Conservation (phyloP, 1,140 invertebrate species). For the Papilio polyxenes region DNA sequence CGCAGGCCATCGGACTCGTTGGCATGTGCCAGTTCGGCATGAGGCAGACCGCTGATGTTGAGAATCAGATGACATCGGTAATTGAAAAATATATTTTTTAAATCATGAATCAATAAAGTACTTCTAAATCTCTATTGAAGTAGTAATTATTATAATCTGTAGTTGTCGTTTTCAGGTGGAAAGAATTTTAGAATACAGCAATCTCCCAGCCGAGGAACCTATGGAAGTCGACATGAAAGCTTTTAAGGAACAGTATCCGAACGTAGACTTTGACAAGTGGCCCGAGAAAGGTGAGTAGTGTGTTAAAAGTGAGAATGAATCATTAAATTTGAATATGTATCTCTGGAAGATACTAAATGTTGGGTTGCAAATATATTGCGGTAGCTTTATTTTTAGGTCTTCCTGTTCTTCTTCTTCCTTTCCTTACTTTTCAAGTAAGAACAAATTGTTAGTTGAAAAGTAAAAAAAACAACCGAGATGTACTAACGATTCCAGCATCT, state of each 20-base stretch:
- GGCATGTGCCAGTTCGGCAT: slow-evolving; percentile 93
- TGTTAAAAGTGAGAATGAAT: not conserved
- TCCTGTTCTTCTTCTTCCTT: too few relatives aligned
- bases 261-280: slow-evolving; percentile 70
- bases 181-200: slow-evolving; percentile 87
- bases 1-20: slow-evolving; percentile 88
- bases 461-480: too few relatives aligned
- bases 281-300: slow-evolving; percentile 68
- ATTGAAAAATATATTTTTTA: slow-evolving; percentile 55
- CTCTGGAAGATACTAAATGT: not conserved
- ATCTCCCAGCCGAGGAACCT: slow-evolving; percentile 83
- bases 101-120: not conserved
- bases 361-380: too few relatives aligned
- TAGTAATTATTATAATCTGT: not conserved
- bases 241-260: slow-evolving; percentile 66
- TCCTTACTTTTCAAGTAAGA: too few relatives aligned
- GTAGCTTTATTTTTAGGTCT: too few relatives aligned
- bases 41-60: slow-evolving; percentile 91
- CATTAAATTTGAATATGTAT: not conserved
- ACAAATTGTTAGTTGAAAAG: too few relatives aligned
- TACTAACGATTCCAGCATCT: not conserved
- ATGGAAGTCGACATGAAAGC: slow-evolving; percentile 73
- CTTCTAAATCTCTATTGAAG: not conserved
- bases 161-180: slow-evolving; percentile 78
- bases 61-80: slow-evolving; percentile 93